These are phyloP conservation scores for Hesperia comma DNA, from an alignment of 2,888 invertebrate genomes.

Conservation along the genomic window DNA sequence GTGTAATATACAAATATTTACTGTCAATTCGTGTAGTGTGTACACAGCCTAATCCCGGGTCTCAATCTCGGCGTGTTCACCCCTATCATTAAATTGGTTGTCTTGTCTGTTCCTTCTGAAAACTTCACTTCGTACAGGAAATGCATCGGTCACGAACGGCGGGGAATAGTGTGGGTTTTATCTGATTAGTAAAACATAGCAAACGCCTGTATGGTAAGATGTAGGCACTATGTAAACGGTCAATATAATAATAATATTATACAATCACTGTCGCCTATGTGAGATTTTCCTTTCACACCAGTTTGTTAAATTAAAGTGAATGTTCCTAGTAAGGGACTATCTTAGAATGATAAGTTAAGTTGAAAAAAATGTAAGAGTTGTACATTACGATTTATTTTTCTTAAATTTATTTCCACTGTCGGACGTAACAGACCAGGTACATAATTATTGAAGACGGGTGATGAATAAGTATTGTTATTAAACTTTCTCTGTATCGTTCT, in stretches of 20 bases:
- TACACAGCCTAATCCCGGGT: neutral
- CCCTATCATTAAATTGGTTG: conserved; percentile 25
- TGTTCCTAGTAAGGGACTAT: too few relatives aligned
- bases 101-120: conserved; percentile 33
- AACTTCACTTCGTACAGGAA: conserved; percentile 45
- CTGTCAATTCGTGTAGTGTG: neutral
- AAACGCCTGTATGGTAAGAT: neutral
- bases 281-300: too few relatives aligned
- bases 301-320: too few relatives aligned
- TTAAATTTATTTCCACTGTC: conserved; percentile 12
- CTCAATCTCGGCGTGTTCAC: neutral
- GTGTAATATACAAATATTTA: too few relatives aligned
- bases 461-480: conserved; percentile 16
- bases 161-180: conserved; percentile 24
- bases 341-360: too few relatives aligned
- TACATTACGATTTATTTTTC: neutral
- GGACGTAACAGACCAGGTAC: neutral
- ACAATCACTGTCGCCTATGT: too few relatives aligned
- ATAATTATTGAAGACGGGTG: neutral
- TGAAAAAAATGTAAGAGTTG: too few relatives aligned
- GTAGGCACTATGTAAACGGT: too few relatives aligned
- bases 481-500: conserved; percentile 15
- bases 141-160: conserved; percentile 48
- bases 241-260: too few relatives aligned
- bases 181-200: conserved; percentile 42